Evolutionary conservation across 1,140 invertebrate species (phyloP), one percentile per base, ranked within the genome.

Genomic region (Spodoptera frugiperda): DNA sequence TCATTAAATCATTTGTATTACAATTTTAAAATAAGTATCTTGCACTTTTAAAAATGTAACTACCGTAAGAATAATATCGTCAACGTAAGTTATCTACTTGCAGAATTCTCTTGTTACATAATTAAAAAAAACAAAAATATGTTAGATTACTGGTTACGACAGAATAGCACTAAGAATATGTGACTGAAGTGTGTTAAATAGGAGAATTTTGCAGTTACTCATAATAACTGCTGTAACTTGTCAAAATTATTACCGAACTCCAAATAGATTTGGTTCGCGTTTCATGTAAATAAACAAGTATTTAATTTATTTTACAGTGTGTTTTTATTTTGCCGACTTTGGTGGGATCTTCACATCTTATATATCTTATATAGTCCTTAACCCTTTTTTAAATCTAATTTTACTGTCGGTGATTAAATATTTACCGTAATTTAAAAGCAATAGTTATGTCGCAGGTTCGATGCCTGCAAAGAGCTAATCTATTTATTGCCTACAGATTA

Each of bases 221-320:
- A 80, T 84, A 82, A 78, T 86, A 89, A 86, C 79, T 84, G 82
- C 82, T 87, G 87, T 90, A 88, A 88, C 91, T 91, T 88, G 87
- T 92, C 89, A 84, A 89, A 89, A 86, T 90, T 86, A 90, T 83
- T 87, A 92, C 89, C 87, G 87, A 87, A 87, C 87, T 82, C 86
- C 83, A 85, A 79, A 90, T 88, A 90, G 86, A 91, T 90, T 92
- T 92, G 90, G 90, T 92, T 89, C 89, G 91, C 90, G 88, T 92
- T 91, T 90, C 90, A 89, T 93, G 92, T 93, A 93, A 93, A 93
- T 93, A 93, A 93, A 93, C 83, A 86, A 91, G 90, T 90, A 91
- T 90, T 86, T 91, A 88, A 91, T 89, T 91, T 90, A 90, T 83
- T 80, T 82, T 82, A 83, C 25, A 65, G 63, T 78, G 80, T 83